Conservation (phyloP, 2,113 vertebrate genomes). For the Oryzias javanicus region DNA sequence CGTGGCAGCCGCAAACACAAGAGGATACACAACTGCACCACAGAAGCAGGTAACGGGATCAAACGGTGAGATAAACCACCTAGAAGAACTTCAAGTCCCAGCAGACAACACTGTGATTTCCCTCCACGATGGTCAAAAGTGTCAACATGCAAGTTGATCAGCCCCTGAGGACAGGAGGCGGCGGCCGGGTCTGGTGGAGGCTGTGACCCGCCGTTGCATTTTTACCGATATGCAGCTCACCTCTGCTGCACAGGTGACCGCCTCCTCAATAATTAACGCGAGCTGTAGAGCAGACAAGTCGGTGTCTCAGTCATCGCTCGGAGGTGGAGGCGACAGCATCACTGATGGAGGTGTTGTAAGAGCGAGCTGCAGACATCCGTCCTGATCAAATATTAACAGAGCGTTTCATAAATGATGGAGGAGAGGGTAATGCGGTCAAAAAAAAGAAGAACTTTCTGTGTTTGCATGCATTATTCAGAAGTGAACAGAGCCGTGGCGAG, state of each 20-base stretch:
- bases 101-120: constrained; percentile 43
- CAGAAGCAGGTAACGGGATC: constrained; percentile 54
- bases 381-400: constrained; percentile 72
- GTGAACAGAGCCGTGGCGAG: constrained; percentile 7
- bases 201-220: constrained; percentile 45
- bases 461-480: constrained; percentile 35
- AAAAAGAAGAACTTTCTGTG: constrained; percentile 12
- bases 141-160: constrained; percentile 57
- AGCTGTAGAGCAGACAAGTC: constrained; percentile 29
- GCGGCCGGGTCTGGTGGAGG: background rate
- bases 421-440: constrained; percentile 43
- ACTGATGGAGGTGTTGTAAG: constrained; percentile 41
- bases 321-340: constrained; percentile 2
- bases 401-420: constrained; percentile 57
- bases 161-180: constrained; percentile 25
- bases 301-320: constrained; percentile 22
- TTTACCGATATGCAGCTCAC: constrained; percentile 45
- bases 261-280: constrained; percentile 46
- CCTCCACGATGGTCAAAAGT: constrained; percentile 54
- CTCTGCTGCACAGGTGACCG: constrained; percentile 36
- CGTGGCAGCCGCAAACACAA: constrained; percentile 39
- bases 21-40: constrained; percentile 13
- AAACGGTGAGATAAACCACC: background rate
- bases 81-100: constrained; percentile 27
- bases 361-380: constrained; percentile 48